Conservation (phyloP, 2,797 vertebrate genomes). For the Malacoctenus gilli region DNA sequence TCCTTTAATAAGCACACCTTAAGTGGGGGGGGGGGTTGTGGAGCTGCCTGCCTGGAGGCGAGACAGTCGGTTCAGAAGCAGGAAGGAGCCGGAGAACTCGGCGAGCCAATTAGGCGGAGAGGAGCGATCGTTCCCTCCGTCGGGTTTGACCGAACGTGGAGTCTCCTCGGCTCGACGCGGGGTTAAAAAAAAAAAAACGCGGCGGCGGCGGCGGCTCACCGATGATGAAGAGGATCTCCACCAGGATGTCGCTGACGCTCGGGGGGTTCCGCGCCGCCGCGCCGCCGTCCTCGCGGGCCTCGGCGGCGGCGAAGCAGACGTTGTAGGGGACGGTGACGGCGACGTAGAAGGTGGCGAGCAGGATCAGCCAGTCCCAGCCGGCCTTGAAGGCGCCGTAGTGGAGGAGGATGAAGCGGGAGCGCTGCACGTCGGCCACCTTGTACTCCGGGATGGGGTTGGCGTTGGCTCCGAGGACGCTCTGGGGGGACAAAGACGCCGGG, state of each 20-base stretch:
- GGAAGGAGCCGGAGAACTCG: no score
- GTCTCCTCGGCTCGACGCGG: no score
- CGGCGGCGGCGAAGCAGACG: conserved; percentile 79
- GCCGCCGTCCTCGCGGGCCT: conserved; percentile 74
- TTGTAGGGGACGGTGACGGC: conserved; percentile 84
- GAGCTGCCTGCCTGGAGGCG: no score
- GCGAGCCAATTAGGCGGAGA: no score
- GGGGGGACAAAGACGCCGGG: conserved; percentile 5
- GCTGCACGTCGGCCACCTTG: conserved; percentile 82
- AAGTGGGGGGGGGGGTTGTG: no score
- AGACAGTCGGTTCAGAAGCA: no score
- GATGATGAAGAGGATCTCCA: conserved; percentile 84
- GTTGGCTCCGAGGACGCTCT: conserved; percentile 83
- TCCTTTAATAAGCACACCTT: no score
- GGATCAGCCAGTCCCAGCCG: conserved; percentile 84
- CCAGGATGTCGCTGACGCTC: conserved; percentile 82
- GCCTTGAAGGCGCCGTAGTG: conserved; percentile 85
- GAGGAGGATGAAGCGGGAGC: conserved; percentile 82
- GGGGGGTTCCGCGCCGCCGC: conserved; percentile 75
- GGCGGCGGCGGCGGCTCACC: no score
- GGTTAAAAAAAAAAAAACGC: not conserved
- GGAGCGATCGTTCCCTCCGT: no score
- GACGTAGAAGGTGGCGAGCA: conserved; percentile 84
- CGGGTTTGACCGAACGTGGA: no score
- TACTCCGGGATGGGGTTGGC: conserved; percentile 82